These are phyloP conservation scores for Micrasema minimum DNA, from an alignment of 1,140 invertebrate species.

Conservation along the genomic window DNA sequence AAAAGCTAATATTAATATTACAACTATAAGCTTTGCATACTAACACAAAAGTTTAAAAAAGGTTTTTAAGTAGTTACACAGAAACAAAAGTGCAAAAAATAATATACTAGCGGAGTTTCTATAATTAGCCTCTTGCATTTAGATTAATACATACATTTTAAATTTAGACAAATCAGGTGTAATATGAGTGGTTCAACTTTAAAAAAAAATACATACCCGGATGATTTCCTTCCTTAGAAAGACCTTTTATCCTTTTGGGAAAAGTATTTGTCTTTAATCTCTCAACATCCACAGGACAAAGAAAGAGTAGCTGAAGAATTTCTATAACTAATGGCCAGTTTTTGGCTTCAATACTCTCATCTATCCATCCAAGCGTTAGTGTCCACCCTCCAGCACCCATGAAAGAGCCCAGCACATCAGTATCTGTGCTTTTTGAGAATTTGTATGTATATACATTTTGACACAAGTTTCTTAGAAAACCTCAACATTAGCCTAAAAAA, in stretches of 20 bases:
- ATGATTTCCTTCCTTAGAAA: conserved; percentile 84
- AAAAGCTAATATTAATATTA: too few species aligned
- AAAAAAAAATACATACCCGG: conserved; percentile 81
- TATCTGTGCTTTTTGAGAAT: conserved; percentile 90
- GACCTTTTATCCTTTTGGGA: conserved; percentile 89
- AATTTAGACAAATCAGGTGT: background rate
- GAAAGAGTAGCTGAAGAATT: conserved; percentile 82
- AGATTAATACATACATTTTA: too few species aligned
- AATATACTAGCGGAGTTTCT: background rate
- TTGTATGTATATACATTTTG: conserved; percentile 95
- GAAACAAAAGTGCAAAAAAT: too few species aligned
- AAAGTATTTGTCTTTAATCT: conserved; percentile 90
- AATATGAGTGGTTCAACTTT: too few species aligned
- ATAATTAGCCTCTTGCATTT: too few species aligned
- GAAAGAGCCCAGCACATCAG: conserved; percentile 85
- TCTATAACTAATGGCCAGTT: conserved; percentile 89
- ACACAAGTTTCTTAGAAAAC: conserved; percentile 94
- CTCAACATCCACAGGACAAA: conserved; percentile 89
- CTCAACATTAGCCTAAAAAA: conserved; percentile 91
- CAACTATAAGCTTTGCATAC: too few species aligned
- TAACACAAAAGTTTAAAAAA: too few species aligned
- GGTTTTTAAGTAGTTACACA: conserved; percentile 14
- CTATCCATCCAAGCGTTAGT: conserved; percentile 87
- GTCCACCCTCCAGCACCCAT: conserved; percentile 92
- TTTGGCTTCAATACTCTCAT: conserved; percentile 82